These are phyloP conservation scores for Tyrophagus putrescentiae DNA, from an alignment of 1,140 invertebrate genomes.

Conservation along the genomic window DNA sequence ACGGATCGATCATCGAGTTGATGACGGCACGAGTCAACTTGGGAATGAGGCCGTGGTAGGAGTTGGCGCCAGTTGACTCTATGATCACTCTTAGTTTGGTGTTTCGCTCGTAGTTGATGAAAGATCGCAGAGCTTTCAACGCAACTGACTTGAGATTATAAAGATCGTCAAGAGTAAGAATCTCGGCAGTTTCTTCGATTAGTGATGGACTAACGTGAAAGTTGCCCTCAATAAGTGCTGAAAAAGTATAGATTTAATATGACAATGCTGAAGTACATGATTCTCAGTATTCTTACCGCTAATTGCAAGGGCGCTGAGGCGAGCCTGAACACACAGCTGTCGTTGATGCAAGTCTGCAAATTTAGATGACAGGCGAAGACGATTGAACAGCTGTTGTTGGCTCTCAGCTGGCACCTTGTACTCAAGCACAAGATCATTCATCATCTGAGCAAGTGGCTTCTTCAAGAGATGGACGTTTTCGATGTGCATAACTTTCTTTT, in stretches of 20 bases:
- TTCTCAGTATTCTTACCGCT: too few relatives aligned
- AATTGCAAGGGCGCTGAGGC: not conserved
- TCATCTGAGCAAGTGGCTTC: not conserved
- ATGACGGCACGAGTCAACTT: not conserved
- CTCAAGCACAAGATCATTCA: not conserved
- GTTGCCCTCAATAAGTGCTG: not conserved
- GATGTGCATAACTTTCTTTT: not conserved
- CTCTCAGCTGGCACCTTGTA: not conserved
- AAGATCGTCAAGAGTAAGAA: not conserved
- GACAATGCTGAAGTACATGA: not conserved
- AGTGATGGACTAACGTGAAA: not conserved
- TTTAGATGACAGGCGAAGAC: not conserved
- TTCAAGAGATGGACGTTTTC: not conserved
- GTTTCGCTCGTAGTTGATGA: not conserved
- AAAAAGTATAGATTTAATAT: not conserved
- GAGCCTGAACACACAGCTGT: not conserved
- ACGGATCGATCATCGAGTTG: not conserved
- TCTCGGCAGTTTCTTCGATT: not conserved
- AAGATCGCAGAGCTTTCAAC: not conserved
- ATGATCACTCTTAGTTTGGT: not conserved
- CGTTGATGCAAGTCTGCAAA: not conserved
- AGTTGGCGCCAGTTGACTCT: not conserved
- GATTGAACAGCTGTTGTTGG: not conserved
- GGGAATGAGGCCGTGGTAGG: not conserved
- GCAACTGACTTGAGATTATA: not conserved